A percentile compares a stretch with the other conserved stretches of the same genome.
phyloP scores from a whole-genome alignment of 2,797 vertebrate species.

The Chiroxiphia lanceolata region DNA sequence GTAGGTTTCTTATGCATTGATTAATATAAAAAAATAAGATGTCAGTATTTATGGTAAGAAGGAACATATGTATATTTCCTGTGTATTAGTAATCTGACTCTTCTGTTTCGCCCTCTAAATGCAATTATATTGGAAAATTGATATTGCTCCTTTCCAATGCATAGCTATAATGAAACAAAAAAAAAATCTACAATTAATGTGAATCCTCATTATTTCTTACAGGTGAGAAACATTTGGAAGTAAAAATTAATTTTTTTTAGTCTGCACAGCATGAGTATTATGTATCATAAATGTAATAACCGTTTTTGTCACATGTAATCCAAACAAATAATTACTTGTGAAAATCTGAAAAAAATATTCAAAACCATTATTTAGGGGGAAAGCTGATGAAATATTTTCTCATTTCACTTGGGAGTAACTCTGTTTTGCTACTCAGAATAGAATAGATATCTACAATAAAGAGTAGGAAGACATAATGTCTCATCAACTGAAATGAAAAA shows the following conservation, averaged over 20 bases:
- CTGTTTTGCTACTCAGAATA: background rate
- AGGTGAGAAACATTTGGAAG: background rate
- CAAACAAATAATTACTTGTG: slow-evolving; percentile 35
- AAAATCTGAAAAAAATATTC: slow-evolving; percentile 12
- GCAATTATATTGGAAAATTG: slow-evolving; percentile 1
- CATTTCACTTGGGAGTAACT: background rate
- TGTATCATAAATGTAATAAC: background rate
- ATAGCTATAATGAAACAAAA: background rate
- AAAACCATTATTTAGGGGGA: background rate
- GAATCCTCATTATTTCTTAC: background rate
- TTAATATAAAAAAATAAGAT: slow-evolving; percentile 42
- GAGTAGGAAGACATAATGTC: background rate
- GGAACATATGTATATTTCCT: background rate
- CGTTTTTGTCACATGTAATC: slow-evolving; percentile 23
- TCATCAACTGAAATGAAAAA: background rate
- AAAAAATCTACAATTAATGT: background rate
- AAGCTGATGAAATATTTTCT: background rate
- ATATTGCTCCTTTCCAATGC: background rate
- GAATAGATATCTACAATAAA: background rate
- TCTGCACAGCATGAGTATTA: background rate
- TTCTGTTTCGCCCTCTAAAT: slow-evolving; percentile 26
- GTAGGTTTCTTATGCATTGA: slow-evolving; percentile 32
- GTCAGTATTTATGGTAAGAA: slow-evolving; percentile 47
- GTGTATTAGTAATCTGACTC: slow-evolving; percentile 39
- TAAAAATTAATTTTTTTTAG: background rate